These are phyloP conservation scores for Clamator glandarius DNA, from an alignment of 2,797 vertebrate species.

Conservation along the genomic window DNA sequence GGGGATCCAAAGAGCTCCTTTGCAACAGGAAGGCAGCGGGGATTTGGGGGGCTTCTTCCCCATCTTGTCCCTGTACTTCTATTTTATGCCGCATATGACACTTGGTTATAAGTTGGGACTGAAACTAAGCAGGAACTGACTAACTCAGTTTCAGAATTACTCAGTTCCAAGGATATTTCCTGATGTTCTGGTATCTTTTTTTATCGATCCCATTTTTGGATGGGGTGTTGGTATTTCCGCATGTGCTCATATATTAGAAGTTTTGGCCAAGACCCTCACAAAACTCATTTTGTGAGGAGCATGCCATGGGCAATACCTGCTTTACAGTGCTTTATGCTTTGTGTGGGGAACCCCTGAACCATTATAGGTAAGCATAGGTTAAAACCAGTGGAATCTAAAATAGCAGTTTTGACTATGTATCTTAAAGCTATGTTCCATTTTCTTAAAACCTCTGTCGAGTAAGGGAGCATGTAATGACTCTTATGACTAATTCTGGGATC, in stretches of 20 bases:
- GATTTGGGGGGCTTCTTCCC: background rate
- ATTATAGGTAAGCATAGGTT: background rate
- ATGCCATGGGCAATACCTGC: background rate
- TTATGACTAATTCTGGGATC: conserved; percentile 31
- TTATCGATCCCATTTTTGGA: background rate
- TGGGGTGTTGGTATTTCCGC: background rate
- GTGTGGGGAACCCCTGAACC: background rate
- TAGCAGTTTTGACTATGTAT: background rate
- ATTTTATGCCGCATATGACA: background rate
- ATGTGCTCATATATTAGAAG: background rate
- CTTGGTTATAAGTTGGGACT: background rate
- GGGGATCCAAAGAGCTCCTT: background rate
- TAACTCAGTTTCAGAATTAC: background rate
- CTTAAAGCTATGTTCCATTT: background rate
- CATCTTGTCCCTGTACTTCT: background rate
- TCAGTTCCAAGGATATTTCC: background rate
- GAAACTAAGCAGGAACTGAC: background rate
- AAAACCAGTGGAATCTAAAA: background rate
- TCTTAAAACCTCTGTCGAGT: background rate
- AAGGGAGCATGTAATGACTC: background rate
- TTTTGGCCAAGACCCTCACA: background rate
- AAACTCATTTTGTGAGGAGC: background rate
- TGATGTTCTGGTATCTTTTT: background rate
- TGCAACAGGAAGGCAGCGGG: background rate
- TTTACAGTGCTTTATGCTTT: background rate